Conservation (phyloP, 2,797 vertebrate species). For the Staurois parvus region DNA sequence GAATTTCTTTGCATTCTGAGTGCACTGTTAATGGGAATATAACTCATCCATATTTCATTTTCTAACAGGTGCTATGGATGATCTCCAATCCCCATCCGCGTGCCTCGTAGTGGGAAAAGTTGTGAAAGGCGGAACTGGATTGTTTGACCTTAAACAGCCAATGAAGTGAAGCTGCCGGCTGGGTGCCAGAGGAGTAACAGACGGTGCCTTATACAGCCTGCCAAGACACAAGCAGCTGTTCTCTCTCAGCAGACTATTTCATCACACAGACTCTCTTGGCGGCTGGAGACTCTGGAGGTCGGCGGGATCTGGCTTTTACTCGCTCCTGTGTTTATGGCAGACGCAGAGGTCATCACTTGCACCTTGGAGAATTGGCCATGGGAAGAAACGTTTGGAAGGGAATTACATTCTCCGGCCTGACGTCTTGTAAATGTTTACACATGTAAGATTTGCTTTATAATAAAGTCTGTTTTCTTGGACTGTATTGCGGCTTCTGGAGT, state of each 20-base stretch:
- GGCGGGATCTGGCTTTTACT: not conserved
- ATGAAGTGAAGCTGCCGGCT: constrained; percentile 74
- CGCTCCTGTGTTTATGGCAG: not conserved
- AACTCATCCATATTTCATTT: not conserved
- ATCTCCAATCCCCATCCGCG: constrained; percentile 90
- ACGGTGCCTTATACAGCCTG: constrained; percentile 15
- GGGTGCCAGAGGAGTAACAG: not conserved
- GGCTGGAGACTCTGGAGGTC: not conserved
- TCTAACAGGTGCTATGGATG: constrained; percentile 84
- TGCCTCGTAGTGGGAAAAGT: constrained; percentile 94
- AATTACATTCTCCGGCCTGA: not conserved
- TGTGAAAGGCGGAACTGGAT: constrained; percentile 92
- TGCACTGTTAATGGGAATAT: not conserved
- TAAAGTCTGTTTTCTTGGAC: constrained; percentile 32
- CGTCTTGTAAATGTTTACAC: constrained; percentile 51
- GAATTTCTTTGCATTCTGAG: too few relatives aligned
- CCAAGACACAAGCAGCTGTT: not conserved
- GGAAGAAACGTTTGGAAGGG: not conserved
- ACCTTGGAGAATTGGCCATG: not conserved
- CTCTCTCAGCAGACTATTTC: not conserved
- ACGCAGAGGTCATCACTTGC: not conserved
- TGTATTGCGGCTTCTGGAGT: not conserved
- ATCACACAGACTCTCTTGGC: not conserved
- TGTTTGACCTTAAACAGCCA: constrained; percentile 96
- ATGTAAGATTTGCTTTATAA: constrained; percentile 46